Base-by-base conservation (phyloP, 2,113 vertebrate species). In the Dicentrarchus labrax region DNA sequence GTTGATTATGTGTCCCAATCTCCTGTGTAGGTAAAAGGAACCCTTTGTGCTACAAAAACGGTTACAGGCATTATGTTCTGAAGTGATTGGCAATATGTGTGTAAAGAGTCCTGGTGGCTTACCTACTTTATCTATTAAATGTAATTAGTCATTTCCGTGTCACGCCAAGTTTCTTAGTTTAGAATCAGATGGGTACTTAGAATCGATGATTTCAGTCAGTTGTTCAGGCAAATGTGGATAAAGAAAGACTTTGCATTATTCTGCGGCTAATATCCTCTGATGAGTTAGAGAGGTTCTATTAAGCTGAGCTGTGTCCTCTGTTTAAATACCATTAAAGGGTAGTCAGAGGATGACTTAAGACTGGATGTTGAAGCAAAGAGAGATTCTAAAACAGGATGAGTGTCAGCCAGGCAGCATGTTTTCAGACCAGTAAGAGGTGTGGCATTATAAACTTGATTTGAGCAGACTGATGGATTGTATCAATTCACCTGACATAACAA, bases 1-100 rank as follows among this genome's bases (percentile, higher is more conserved):
- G 39, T 38, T 88, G 86, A 87, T 90, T 78, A 77, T 90, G 78
- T 56, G 65, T 85, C 47, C 50, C n/a, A 24, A 59, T 80, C 72
- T 85, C 65, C 22, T 68, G 61, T 38, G 59, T 67, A 41, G 41
- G 61, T 76, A 53, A 43, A 59, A 69, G 51, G 22, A 73, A 54
- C 65, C 72, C 64, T 70, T 65, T 60, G 47, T 59, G 67, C 84
- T 73, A 60, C 56, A 48, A 30, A 36, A 64, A 39, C 53, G 48
- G 50, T 69, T 36, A 21, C 16, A 62, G 61, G 57, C 71, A n/a
- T 60, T 65, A 48, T 77, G 19, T 24, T 75, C 69, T 70, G 10
- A 43, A 71, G 50, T 51, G 39, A 78, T 69, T 47, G 41, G 24
- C 47, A 76, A 24, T 30, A 62, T 68, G 39, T 60, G 21, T 39